Conservation (phyloP, 2,797 vertebrate genomes). For the Microcaecilia unicolor region DNA sequence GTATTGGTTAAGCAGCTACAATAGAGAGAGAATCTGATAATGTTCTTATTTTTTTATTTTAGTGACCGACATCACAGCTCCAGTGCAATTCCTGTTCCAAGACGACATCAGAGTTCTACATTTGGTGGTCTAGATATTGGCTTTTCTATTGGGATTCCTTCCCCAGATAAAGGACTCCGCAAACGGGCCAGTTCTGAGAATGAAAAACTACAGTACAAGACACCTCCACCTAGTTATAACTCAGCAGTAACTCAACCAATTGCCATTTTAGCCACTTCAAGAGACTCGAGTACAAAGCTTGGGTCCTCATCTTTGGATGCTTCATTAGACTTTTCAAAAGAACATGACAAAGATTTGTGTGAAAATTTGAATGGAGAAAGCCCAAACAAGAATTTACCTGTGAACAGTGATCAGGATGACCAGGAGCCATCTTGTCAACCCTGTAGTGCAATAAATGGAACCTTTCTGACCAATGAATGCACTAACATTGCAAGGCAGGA, state of each 20-base stretch:
- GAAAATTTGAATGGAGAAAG: slow-evolving; percentile 34
- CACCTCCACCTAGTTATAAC: slow-evolving; percentile 67
- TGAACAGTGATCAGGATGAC: slow-evolving; percentile 1
- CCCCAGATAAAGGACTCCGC: slow-evolving; percentile 72
- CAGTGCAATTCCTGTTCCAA: slow-evolving; percentile 80
- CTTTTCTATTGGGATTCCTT: slow-evolving; percentile 57
- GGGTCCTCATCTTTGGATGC: slow-evolving; percentile 64
- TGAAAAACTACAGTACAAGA: slow-evolving; percentile 66
- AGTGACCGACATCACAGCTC: slow-evolving; percentile 84
- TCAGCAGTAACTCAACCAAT: slow-evolving; percentile 44
- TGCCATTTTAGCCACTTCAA: slow-evolving; percentile 13
- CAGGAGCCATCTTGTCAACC: slow-evolving; percentile 29
- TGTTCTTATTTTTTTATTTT: too few species aligned
- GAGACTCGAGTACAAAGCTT: slow-evolving; percentile 26
- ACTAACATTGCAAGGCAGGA: slow-evolving; percentile 1
- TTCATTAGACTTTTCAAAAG: slow-evolving; percentile 52
- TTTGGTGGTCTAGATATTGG: slow-evolving; percentile 56
- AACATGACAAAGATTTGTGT: slow-evolving; percentile 24
- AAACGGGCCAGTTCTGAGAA: slow-evolving; percentile 78
- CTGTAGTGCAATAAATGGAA: slow-evolving; percentile 52
- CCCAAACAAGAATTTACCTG: background rate
- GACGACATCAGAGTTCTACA: slow-evolving; percentile 67
- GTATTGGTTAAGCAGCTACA: too few species aligned
- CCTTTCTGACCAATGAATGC: slow-evolving; percentile 40
- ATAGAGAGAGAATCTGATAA: too few species aligned